Conservation (phyloP, 1,140 invertebrate species). For the Scaptodrosophila lebanonensis region DNA sequence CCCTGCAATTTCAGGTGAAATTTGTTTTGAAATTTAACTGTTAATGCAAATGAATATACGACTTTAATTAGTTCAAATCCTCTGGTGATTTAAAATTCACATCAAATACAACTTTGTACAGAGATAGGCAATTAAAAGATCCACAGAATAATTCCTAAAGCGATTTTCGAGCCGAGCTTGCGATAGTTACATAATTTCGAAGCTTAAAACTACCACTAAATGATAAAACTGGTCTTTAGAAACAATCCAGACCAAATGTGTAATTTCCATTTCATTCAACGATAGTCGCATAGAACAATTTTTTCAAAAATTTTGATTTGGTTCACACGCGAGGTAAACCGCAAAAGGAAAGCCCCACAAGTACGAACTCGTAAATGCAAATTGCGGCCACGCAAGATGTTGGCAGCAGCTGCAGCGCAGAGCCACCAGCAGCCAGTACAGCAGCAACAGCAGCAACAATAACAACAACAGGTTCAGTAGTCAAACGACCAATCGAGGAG, state of each 20-base stretch:
- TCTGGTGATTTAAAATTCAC: too few relatives aligned
- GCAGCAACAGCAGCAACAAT: slow-evolving; percentile 17
- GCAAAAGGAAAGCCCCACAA: slow-evolving; percentile 65
- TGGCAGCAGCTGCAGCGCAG: slow-evolving; percentile 45
- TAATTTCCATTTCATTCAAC: not conserved
- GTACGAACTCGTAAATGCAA: slow-evolving; percentile 38
- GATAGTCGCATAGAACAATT: slow-evolving; percentile 12
- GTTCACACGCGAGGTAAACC: slow-evolving; percentile 53
- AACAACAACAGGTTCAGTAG: slow-evolving; percentile 43
- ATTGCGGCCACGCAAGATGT: slow-evolving; percentile 36
- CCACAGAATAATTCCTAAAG: too few relatives aligned
- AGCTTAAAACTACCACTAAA: too few relatives aligned
- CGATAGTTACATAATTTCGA: too few relatives aligned
- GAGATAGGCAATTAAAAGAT: too few relatives aligned
- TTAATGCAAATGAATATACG: too few relatives aligned
- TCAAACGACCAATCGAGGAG: slow-evolving; percentile 27
- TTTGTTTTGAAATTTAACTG: too few relatives aligned
- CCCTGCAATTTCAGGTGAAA: too few relatives aligned
- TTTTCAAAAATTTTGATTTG: not conserved
- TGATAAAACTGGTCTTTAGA: not conserved
- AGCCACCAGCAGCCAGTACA: slow-evolving; percentile 37
- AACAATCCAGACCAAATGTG: not conserved
- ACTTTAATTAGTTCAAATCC: too few relatives aligned
- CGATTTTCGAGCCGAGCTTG: too few relatives aligned
- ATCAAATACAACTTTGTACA: too few relatives aligned